Evolutionary conservation across 2,797 vertebrate genomes (phyloP), one percentile per base, ranked within the genome.

Genomic region (Euthynnus affinis): DNA sequence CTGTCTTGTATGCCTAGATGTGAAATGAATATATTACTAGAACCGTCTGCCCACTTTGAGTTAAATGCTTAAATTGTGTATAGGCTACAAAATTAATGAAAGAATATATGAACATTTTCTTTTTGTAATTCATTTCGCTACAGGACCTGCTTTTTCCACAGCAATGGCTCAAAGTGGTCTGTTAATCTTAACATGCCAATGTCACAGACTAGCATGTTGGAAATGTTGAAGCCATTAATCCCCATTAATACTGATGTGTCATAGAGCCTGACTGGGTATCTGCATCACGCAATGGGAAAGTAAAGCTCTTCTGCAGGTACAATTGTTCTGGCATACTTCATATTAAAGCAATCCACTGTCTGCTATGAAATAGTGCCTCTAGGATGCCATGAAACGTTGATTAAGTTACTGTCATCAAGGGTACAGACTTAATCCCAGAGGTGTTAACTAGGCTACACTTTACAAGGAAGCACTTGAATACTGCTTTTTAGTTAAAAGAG

Each of bases 21-120:
- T 49, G 64, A 68, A 84, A 71, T 52, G 59, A 82, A 87, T 68
- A 78, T 51, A 85, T 80, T 48, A 72, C 65, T 59, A 25, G 46
- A 80, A 77, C 70, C 70, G 60, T 83, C 80, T 82, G 52, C 59
- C 69, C 76, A 80, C 87, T 86, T 78, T 53, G 70, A 82, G 66
- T 77, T 82, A 83, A 90, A 89, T 68, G 69, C 68, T 79, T 75
- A 6, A 76, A 80, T 73, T 72, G 76, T 78, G 69, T 67, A 63
- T 60, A 51, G 3, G 34, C 61, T 73, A 53, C 62, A 66, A 56
- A 87, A 80, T 17, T 52, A 60, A 78, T 57, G 46, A 69, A 63
- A 71, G 64, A 82, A 59, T 51, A 62, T 53, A 65, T 63, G 59
- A 82, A 71, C 76, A 64, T 44, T 64, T 58, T 75, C 65, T 80